Evolutionary conservation across 2,797 vertebrate genomes (phyloP).

Genomic region (Epinephelus malabaricus): DNA sequence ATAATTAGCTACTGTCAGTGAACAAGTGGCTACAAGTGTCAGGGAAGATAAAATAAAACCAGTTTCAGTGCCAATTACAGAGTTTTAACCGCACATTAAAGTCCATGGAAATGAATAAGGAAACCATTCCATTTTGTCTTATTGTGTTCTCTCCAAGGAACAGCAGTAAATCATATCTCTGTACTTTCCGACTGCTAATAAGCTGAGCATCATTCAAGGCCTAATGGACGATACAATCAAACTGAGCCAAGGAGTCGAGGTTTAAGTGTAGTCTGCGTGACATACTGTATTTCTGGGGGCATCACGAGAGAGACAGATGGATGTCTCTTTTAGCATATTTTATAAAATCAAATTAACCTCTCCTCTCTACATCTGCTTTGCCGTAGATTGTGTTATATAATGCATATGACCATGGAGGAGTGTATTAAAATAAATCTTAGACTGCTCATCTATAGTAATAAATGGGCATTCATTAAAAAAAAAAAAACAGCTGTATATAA

Average conservation of each 20-base stretch:
- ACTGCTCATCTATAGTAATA: neutral
- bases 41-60: conserved; percentile 38
- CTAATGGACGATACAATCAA: conserved; percentile 49
- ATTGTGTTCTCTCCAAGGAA: conserved; percentile 57
- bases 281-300: conserved; percentile 19
- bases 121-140: conserved; percentile 55
- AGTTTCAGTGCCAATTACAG: conserved; percentile 46
- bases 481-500: neutral
- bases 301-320: neutral
- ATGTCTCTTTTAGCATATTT: conserved; percentile 21
- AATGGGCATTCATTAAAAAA: neutral
- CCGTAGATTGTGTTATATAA: neutral
- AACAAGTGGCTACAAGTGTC: conserved; percentile 52
- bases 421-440: neutral
- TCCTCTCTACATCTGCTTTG: neutral
- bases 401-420: neutral
- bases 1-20: conserved; percentile 58
- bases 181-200: conserved; percentile 51
- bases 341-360: conserved; percentile 35
- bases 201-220: conserved; percentile 50
- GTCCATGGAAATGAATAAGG: conserved; percentile 57
- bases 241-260: conserved; percentile 37
- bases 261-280: conserved; percentile 2
- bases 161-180: conserved; percentile 58
- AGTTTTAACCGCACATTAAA: conserved; percentile 59